Conservation (phyloP, 2,113 vertebrate species). For the Mirounga angustirostris region DNA sequence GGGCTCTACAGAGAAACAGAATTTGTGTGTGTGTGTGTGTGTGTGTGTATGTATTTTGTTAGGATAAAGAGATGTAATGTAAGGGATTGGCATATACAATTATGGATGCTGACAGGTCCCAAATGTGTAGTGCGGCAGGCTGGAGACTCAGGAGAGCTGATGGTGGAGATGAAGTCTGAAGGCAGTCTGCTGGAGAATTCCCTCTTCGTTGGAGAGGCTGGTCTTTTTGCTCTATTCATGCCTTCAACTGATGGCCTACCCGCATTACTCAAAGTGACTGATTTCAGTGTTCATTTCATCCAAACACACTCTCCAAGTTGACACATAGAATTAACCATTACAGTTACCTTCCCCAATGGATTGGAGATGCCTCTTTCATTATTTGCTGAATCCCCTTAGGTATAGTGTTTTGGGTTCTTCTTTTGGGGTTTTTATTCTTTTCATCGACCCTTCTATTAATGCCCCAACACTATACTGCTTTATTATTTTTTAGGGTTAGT, state of each 20-base stretch:
- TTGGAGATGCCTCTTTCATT: neutral
- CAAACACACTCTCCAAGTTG: neutral
- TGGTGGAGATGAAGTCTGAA: rapidly evolving
- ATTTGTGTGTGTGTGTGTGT: neutral
- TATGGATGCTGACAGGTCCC: neutral
- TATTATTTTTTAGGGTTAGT: neutral
- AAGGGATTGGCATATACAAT: neutral
- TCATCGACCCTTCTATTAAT: neutral
- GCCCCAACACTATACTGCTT: neutral
- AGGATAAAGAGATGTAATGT: neutral
- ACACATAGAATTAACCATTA: neutral
- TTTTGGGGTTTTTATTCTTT: neutral
- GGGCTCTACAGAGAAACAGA: neutral
- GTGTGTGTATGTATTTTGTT: neutral
- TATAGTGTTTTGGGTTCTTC: neutral
- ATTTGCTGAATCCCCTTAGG: neutral
- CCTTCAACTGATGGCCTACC: neutral
- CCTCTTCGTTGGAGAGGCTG: neutral
- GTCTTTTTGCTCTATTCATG: neutral
- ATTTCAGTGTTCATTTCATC: neutral
- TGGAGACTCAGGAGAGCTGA: rapidly evolving
- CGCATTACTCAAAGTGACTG: neutral
- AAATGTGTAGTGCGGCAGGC: neutral
- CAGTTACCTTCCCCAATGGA: neutral
- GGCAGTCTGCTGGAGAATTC: neutral